Percentiles rank a stretch among this genome's conserved stretches.
Conservation (phyloP, 2,888 invertebrate genomes). For the Neoaliturus tenellus region DNA sequence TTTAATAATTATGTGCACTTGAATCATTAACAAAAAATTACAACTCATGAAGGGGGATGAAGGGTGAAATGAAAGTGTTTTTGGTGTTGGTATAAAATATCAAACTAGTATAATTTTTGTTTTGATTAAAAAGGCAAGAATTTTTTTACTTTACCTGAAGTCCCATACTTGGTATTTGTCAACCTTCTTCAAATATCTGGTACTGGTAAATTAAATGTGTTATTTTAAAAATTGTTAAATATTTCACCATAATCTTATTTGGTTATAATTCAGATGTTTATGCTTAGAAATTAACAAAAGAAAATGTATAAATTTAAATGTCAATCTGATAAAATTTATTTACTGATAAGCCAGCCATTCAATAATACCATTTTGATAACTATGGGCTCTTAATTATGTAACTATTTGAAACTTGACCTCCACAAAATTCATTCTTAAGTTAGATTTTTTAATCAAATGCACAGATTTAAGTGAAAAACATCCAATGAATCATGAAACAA, state of each 20-base stretch:
- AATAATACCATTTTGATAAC: background rate
- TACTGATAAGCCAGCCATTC: background rate
- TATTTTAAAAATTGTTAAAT: background rate
- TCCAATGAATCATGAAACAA: no score
- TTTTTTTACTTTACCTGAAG: background rate
- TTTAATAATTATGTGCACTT: no score
- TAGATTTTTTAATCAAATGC: no score
- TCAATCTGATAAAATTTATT: background rate
- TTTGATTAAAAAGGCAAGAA: no score
- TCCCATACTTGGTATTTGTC: background rate
- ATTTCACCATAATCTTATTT: background rate
- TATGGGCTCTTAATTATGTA: background rate
- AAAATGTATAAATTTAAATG: background rate
- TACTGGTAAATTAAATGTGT: background rate
- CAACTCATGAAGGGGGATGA: no score
- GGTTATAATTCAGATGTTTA: background rate
- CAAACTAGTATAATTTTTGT: no score
- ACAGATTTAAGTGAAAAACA: no score
- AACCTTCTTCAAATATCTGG: slow-evolving; percentile 15
- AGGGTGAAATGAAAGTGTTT: no score
- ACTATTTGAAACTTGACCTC: no score
- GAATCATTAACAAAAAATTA: no score
- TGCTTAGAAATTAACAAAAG: background rate
- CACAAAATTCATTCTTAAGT: no score
- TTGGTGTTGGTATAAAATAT: no score